Percentiles rank a stretch among this genome's conserved stretches.
These are phyloP conservation scores for Babyrousa celebensis DNA, from an alignment of 2,797 vertebrate species.

Conservation along the genomic window DNA sequence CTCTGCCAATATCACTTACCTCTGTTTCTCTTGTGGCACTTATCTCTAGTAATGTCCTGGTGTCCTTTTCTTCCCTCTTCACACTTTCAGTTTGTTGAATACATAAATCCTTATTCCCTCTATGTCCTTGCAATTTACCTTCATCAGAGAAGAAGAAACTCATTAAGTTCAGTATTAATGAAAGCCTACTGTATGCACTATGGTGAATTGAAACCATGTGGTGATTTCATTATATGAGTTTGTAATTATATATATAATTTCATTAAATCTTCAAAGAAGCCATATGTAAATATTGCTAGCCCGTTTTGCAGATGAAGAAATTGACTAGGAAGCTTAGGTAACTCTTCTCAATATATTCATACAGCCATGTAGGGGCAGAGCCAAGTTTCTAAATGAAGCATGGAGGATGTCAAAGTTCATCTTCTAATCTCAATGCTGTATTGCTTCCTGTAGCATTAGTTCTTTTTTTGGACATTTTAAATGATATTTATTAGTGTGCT, in stretches of 20 bases:
- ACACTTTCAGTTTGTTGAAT: background rate
- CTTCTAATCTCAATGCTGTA: background rate
- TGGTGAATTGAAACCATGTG: background rate
- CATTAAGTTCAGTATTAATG: background rate
- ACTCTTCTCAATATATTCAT: background rate
- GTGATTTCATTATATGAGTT: background rate
- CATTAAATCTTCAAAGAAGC: background rate
- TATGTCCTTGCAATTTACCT: background rate
- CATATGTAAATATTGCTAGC: background rate
- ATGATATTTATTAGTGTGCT: background rate
- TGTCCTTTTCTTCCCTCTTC: background rate
- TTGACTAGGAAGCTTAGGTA: background rate
- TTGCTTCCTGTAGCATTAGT: background rate
- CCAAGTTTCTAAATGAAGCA: background rate
- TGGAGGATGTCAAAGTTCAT: background rate
- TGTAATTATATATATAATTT: background rate
- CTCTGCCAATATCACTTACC: fast-evolving
- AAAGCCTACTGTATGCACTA: background rate
- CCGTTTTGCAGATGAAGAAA: background rate
- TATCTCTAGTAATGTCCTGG: background rate
- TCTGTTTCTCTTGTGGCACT: background rate
- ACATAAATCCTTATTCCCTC: background rate
- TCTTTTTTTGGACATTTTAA: background rate
- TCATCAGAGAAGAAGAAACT: background rate
- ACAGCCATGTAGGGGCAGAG: background rate